Percentiles rank a stretch among this genome's conserved stretches.
Evolutionary conservation across 1,140 invertebrate genomes (phyloP).

Genomic region (Neodiprion virginianus): DNA sequence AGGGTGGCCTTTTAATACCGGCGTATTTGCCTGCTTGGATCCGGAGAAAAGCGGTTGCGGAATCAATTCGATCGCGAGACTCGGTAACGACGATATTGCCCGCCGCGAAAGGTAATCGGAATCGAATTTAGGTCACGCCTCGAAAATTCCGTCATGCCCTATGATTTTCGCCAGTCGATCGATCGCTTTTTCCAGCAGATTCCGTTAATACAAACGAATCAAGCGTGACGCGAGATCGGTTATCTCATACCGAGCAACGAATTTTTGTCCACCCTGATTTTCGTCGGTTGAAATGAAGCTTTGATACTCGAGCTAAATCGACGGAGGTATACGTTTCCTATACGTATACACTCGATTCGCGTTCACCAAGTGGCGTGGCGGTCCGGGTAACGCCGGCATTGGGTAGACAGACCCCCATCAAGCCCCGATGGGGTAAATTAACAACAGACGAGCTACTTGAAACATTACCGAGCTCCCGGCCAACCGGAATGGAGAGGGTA

Average conservation of each 20-base stretch:
- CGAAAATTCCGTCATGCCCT: not conserved
- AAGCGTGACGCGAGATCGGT: no score
- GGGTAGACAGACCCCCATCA: conserved; percentile 54
- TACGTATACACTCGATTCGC: no score
- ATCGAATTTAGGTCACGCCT: not conserved
- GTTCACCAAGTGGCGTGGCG: not conserved
- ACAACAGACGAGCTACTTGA: conserved; percentile 61
- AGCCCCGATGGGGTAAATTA: conserved; percentile 56
- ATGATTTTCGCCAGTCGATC: no score
- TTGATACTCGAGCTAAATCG: no score
- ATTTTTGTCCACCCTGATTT: no score
- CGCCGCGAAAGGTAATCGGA: not conserved
- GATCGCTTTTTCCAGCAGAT: no score
- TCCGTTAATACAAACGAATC: no score
- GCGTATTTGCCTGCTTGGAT: no score
- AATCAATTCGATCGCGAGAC: not conserved
- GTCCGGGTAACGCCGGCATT: conserved; percentile 26
- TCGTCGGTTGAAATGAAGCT: no score
- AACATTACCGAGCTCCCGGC: conserved; percentile 57
- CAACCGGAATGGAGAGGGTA: conserved; percentile 16
- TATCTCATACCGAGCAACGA: no score
- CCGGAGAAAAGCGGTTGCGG: no score
- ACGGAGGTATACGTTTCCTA: no score
- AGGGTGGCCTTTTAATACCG: not conserved
- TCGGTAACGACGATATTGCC: not conserved